These are phyloP conservation scores for Sylvietta virens DNA, from an alignment of 2,113 vertebrate species.

Conservation along the genomic window DNA sequence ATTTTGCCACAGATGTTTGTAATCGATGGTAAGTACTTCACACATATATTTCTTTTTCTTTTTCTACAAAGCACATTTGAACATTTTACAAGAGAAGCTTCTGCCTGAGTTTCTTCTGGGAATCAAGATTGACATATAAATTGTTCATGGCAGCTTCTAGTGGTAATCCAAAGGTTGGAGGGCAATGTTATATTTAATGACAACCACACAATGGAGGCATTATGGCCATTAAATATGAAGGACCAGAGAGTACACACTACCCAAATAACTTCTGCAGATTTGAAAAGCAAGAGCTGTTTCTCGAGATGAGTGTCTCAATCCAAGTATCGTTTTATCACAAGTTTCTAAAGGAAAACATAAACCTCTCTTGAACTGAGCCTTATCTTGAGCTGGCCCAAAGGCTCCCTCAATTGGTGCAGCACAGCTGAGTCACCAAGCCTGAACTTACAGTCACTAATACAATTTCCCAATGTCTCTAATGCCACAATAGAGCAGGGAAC, in stretches of 20 bases:
- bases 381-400: not conserved
- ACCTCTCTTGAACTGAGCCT: not conserved
- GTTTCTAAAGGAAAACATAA: constrained; percentile 16
- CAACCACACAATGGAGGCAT: not conserved
- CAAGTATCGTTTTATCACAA: not conserved
- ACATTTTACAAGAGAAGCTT: not conserved
- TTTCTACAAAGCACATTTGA: not conserved
- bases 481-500: not conserved
- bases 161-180: not conserved
- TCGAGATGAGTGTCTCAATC: not conserved
- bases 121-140: not conserved
- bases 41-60: not conserved
- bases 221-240: constrained; percentile 17
- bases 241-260: not conserved
- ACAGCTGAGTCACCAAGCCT: fast-evolving
- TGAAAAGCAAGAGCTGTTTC: constrained; percentile 18
- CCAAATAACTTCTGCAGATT: constrained; percentile 9
- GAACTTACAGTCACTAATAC: not conserved
- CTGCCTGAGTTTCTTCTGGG: not conserved
- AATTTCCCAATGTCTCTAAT: not conserved
- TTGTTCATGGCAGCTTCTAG: not conserved
- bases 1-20: not conserved
- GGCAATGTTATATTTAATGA: not conserved
- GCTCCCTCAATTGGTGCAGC: not conserved
- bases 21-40: not conserved